Base-by-base conservation (phyloP, 2,113 vertebrate species). In the Gobius niger region DNA sequence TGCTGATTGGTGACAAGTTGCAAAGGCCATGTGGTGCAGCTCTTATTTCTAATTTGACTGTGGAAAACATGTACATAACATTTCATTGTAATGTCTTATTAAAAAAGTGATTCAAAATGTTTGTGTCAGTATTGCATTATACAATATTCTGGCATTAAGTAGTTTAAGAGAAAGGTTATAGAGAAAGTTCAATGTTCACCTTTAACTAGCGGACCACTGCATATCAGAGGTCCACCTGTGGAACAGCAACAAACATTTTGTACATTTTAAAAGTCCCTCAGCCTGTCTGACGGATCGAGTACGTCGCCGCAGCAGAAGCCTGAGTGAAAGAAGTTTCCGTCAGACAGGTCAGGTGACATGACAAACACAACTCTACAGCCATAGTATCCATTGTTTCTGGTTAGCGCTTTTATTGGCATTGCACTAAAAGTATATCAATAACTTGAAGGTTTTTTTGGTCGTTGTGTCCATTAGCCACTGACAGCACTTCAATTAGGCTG, bases 31-130 rank as follows among this genome's bases (percentile, higher is more conserved):
- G 77, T 68, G 76, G 81, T 87, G 85, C 86, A 88, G 81, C 85
- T 91, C 89, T 89, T 86, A 72, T 82, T 91, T 82, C 88, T 85
- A 81, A 89, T 89, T 82, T 90, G 87, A 88, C 88, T 91, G 89
- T 72, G 83, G 82, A 77, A 88, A 90, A 89, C 85, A 89, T 93
- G 91, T 92, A 93, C 89, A 92, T 89, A 90, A 89, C 85, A 85
- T 93, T 91, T 93, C 90, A 93, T 89, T 93, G 92, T 92, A 93
- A 92, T 91, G 90, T 91, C 89, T 88, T 92, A 93, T 93, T 93
- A 93, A 93, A 93, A 89, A 92, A 90, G 88, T 90, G 82, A 91
- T 93, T 93, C 91, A 89, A 93, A 92, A 79, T 84, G 70, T 71
- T 68, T 59, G 83, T 81, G 72, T 89, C 76, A 82, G 57, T 78